A percentile compares a stretch with the other conserved stretches of the same genome.
Conservation (phyloP, 2,797 vertebrate species). For the Pseudotriccus pelzelni region DNA sequence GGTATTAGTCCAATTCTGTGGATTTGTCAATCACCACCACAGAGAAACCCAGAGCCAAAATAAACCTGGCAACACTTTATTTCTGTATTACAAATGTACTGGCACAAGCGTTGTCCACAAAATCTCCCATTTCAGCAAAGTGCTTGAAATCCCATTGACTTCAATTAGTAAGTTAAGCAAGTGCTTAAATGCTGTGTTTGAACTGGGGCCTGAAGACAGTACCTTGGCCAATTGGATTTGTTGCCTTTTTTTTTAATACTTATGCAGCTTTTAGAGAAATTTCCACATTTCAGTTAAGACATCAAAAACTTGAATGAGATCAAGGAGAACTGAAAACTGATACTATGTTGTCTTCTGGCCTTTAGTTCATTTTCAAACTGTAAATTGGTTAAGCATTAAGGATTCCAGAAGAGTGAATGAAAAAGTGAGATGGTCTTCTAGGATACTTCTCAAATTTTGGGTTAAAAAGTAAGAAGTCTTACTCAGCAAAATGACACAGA, state of each 20-base stretch:
- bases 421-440: background rate
- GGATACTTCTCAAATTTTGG: background rate
- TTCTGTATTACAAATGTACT: slow-evolving; percentile 54
- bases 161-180: slow-evolving; percentile 57
- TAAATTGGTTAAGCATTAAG: background rate
- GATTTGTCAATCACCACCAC: slow-evolving; percentile 66
- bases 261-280: background rate
- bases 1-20: slow-evolving; percentile 48
- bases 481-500: background rate
- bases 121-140: slow-evolving; percentile 56
- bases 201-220: background rate
- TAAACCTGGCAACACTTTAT: slow-evolving; percentile 43
- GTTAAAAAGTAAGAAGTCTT: background rate
- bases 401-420: background rate
- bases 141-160: slow-evolving; percentile 51
- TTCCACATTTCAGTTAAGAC: background rate
- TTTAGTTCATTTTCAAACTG: background rate
- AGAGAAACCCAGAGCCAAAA: slow-evolving; percentile 58
- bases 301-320: background rate
- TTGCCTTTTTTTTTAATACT: background rate
- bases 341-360: background rate
- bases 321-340: background rate
- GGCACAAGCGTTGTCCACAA: slow-evolving; percentile 23
- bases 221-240: background rate
- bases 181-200: slow-evolving; percentile 11